phyloP scores from a whole-genome alignment of 2,797 vertebrate species.

The Pterois miles region DNA sequence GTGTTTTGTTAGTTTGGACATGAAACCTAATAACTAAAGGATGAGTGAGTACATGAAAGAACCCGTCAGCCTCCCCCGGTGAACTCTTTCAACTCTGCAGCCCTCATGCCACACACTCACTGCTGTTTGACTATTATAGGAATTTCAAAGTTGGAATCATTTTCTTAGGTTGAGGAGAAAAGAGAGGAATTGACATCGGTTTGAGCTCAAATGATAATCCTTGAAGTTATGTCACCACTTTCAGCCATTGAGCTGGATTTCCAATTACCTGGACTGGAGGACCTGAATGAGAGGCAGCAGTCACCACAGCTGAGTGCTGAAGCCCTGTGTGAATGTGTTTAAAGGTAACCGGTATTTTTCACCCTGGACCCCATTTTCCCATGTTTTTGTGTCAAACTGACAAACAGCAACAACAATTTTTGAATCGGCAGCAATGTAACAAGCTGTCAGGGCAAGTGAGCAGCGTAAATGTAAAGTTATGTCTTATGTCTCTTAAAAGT shows the following conservation, averaged over 20 bases:
- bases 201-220: conserved; percentile 23
- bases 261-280: conserved; percentile 10
- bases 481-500: too few relatives aligned
- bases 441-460: too few relatives aligned
- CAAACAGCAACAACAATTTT: too few relatives aligned
- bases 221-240: neutral
- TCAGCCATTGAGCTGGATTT: too few relatives aligned
- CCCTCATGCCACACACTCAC: neutral
- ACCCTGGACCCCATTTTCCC: too few relatives aligned
- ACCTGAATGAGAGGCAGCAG: neutral
- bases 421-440: too few relatives aligned
- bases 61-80: conserved; percentile 4
- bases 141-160: neutral
- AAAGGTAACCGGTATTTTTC: too few relatives aligned
- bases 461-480: too few relatives aligned
- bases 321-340: neutral
- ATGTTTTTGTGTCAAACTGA: too few relatives aligned
- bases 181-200: conserved; percentile 11
- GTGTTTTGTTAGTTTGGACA: conserved; percentile 49
- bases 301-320: neutral
- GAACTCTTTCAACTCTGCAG: conserved; percentile 3
- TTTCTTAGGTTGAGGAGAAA: neutral
- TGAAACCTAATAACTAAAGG: conserved; percentile 59
- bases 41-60: conserved; percentile 53
- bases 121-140: neutral